phyloP scores from a whole-genome alignment of 2,113 vertebrate species.

The Notiomystis cincta region DNA sequence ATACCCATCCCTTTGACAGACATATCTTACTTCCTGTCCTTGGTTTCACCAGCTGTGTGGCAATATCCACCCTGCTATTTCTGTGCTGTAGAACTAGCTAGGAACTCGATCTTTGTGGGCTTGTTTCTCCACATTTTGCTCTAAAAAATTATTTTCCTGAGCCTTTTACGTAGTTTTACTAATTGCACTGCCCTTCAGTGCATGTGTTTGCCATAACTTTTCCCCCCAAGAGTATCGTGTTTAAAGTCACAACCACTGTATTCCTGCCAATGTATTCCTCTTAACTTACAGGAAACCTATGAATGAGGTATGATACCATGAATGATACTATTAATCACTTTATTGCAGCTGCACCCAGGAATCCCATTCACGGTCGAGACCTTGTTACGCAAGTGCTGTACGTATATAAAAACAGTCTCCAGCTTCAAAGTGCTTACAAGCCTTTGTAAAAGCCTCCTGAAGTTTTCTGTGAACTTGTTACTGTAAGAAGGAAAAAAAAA shows the following conservation, averaged over 20 bases:
- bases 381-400: neutral
- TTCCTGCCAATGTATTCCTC: neutral
- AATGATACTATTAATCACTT: constrained; percentile 38
- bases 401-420: neutral
- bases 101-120: neutral
- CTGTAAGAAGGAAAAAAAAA: neutral
- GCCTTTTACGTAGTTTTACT: neutral
- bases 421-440: neutral
- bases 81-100: neutral
- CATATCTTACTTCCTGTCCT: rapidly evolving
- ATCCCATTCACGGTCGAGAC: neutral
- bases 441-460: neutral
- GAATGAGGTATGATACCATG: constrained; percentile 7
- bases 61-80: neutral
- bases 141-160: neutral
- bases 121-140: neutral
- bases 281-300: neutral
- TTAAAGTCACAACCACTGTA: neutral
- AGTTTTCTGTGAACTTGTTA: neutral
- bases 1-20: neutral
- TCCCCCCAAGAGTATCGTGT: neutral
- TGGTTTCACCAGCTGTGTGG: neutral
- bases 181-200: neutral
- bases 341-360: constrained; percentile 17
- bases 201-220: neutral